Base-by-base conservation (phyloP, 2,797 vertebrate genomes). In the Salmo trutta region DNA sequence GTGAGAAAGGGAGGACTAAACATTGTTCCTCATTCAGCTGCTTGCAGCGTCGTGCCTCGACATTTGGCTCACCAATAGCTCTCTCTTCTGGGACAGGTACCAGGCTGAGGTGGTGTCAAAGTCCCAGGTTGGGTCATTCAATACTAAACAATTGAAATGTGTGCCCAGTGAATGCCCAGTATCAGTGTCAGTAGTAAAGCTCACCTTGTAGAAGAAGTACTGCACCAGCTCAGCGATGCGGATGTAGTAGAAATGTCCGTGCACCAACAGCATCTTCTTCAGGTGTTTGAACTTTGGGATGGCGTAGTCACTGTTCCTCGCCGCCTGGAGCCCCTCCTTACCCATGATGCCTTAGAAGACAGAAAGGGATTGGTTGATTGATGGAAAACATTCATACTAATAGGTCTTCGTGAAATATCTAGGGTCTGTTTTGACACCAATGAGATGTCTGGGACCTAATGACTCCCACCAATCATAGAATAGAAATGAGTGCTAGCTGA, bases 181-280 rank as follows among this genome's bases (percentile, higher is more conserved):
- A 56, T 56, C 5, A 19, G n/a, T 65, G 62, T 10, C 14, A 31
- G 64, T 31, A 15, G 10, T 10, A 27, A 29, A 5, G 24, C 41
- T 83, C 62, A 99, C 98, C 98, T 99, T 99, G 93, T 99, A 99
- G 94, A 99, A 99, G 95, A 99, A 99, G 94, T 99, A 99, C 88
- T 99, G 98, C 91, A 99, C 98, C 53, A 99, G 96, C 92, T 99
- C 98, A 21, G 98, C 94, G 81, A 99, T 98, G 75, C 98, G 94
- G 86, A 99, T 94, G 77, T 99, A 99, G 88, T 99, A 99, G 89
- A 97, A 97, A 91, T 99, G 98, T 24, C 98, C 98, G 1, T 99
- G 98, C 74, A 99, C 97, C 10, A 99, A 97, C 8, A 99, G 93
- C 94, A 99, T 97, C 94, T 98, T 98, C 93, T 97, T 98, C 84